Conservation (phyloP, 2,113 vertebrate genomes). For the Tinamus guttatus region DNA sequence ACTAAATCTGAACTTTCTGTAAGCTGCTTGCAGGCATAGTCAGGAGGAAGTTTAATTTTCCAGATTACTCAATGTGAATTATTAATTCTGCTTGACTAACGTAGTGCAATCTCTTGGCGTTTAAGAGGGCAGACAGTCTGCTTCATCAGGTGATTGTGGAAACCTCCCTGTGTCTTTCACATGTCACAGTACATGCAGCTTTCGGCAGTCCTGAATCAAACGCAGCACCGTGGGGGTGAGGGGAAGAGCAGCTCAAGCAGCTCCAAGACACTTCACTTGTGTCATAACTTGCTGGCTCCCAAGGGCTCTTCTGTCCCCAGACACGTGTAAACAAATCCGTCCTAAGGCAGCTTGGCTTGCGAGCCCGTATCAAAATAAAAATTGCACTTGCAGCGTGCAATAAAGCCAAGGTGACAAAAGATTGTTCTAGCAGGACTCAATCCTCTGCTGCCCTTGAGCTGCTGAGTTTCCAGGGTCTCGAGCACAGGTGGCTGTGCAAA, state of each 20-base stretch:
- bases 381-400: not conserved
- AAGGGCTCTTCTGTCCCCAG: not conserved
- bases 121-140: not conserved
- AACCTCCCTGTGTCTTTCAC: not conserved
- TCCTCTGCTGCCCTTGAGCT: not conserved
- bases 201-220: not conserved
- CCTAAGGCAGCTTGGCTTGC: not conserved
- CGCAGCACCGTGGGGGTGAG: not conserved
- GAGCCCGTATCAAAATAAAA: not conserved
- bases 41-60: conserved; percentile 41
- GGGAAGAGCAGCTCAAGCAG: not conserved
- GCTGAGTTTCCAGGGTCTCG: not conserved
- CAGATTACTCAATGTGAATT: conserved; percentile 58
- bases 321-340: rapidly evolving
- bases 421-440: not conserved
- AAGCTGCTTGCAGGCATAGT: conserved; percentile 47
- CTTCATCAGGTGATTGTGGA: not conserved
- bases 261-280: not conserved
- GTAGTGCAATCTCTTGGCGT: not conserved
- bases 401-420: not conserved
- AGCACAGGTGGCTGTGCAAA: not conserved
- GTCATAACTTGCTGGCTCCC: not conserved
- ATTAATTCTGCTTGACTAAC: conserved; percentile 50
- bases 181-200: not conserved
- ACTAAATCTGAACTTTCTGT: conserved; percentile 41